Base-by-base conservation (phyloP, 2,797 vertebrate species). In the Hipposideros larvatus region DNA sequence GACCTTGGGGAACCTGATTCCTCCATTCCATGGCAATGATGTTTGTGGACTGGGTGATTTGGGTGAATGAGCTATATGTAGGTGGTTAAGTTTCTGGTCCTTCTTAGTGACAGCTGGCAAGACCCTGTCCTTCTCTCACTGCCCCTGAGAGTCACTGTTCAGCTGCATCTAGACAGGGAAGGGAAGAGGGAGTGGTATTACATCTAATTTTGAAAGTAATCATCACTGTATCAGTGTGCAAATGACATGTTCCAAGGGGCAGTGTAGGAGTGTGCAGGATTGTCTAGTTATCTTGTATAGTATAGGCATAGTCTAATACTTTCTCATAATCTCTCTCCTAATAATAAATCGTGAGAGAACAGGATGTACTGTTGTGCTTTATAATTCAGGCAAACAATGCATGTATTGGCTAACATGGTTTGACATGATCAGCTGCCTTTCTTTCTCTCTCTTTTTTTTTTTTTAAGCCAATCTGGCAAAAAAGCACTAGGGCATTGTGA, bases 321-420 rank as follows among this genome's bases (percentile, higher is more conserved):
- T 87, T 46, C 41, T 82, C 31, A 37, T 68, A 41, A 51, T 91
- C 57, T 90, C 78, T 91, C 59, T 94, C 90, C 70, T 71, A 85
- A 87, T 57, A 91, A 78, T 41, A 53, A 97, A 75, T 59, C 71
- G 15, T 0, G 5, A 88, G 71, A 95, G 73, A 97, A 96, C 82
- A 93, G 77, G 19, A 63, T 77, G 41, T 74, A 46, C 70, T 73
- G 41, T 31, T 75, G 61, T 70, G 73, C 46, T 83, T 97, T 85
- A 80, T 84, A 96, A 55, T 93, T 93, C 84, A 93, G 70, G 55
- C 48, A 91, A 74, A 91, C 43, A 94, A 82, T 91, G 85, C 24
- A 96, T 83, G 73, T 84, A 88, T 88, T 95, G 88, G 90, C 93
- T 92, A 94, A 87, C 61, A 31, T 88, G 65, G 55, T 79, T 96